Conservation (phyloP, 2,888 invertebrate species). For the Melanotus villosus region DNA sequence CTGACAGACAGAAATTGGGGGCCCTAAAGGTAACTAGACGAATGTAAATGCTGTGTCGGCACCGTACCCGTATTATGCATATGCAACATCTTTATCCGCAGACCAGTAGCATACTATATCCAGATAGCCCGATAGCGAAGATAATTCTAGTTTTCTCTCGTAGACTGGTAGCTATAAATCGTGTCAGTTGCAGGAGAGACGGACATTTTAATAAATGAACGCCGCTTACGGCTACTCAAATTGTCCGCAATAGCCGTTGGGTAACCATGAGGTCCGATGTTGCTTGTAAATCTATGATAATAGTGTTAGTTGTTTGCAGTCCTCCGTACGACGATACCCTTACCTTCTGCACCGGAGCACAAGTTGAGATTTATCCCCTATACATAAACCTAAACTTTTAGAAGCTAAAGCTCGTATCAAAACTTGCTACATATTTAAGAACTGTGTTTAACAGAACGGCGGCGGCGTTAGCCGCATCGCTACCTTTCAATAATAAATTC, state of each 20-base stretch:
- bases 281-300: slow-evolving; percentile 47
- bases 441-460: neutral
- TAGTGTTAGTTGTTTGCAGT: slow-evolving; percentile 14
- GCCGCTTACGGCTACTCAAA: slow-evolving; percentile 50
- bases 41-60: slow-evolving; percentile 10
- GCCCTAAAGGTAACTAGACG: slow-evolving; percentile 13
- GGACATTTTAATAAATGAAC: slow-evolving; percentile 55
- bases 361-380: neutral
- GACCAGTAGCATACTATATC: slow-evolving; percentile 46
- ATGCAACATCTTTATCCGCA: slow-evolving; percentile 35
- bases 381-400: slow-evolving; percentile 1
- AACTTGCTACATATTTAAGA: slow-evolving; percentile 8
- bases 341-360: neutral
- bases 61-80: slow-evolving; percentile 16
- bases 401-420: neutral
- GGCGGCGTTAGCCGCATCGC: slow-evolving; percentile 17
- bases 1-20: neutral
- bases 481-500: slow-evolving; percentile 23
- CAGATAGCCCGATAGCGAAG: slow-evolving; percentile 50
- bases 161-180: slow-evolving; percentile 53
- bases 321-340: neutral
- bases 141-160: slow-evolving; percentile 54
- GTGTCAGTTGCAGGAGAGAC: slow-evolving; percentile 50
- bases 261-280: slow-evolving; percentile 49
- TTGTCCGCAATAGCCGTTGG: slow-evolving; percentile 51